Conservation (phyloP, 2,888 invertebrate species). For the Muschampia staudingeri region DNA sequence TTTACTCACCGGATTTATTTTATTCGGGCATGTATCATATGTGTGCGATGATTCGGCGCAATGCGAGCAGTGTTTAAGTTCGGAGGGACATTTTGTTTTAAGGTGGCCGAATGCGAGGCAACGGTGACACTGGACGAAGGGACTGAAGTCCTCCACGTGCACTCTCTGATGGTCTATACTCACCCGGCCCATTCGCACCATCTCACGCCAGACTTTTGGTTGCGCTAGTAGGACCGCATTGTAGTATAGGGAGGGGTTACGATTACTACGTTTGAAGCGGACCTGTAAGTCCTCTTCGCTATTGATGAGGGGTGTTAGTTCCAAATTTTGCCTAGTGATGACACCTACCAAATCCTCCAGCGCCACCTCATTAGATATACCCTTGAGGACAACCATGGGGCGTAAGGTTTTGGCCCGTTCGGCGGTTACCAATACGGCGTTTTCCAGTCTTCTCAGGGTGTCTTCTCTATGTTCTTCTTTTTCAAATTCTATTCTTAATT, state of each 20-base stretch:
- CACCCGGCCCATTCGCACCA: background rate
- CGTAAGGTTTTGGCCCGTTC: background rate
- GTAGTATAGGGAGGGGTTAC: no score
- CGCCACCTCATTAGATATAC: no score
- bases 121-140: background rate
- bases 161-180: background rate
- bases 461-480: background rate
- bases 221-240: background rate
- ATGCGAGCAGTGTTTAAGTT: background rate
- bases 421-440: background rate
- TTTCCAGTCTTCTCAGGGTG: background rate
- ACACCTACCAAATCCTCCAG: no score
- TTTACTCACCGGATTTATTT: background rate
- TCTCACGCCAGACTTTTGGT: background rate
- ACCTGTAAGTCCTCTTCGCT: no score
- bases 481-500: background rate
- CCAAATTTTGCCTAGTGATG: no score
- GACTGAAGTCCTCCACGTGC: background rate
- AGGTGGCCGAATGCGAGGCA: background rate
- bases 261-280: no score
- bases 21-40: background rate
- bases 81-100: background rate
- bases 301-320: no score
- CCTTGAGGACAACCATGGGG: no score
- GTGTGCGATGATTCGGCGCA: background rate